These are phyloP conservation scores for Aplocera efformata DNA, from an alignment of 2,888 invertebrate genomes.

Conservation along the genomic window DNA sequence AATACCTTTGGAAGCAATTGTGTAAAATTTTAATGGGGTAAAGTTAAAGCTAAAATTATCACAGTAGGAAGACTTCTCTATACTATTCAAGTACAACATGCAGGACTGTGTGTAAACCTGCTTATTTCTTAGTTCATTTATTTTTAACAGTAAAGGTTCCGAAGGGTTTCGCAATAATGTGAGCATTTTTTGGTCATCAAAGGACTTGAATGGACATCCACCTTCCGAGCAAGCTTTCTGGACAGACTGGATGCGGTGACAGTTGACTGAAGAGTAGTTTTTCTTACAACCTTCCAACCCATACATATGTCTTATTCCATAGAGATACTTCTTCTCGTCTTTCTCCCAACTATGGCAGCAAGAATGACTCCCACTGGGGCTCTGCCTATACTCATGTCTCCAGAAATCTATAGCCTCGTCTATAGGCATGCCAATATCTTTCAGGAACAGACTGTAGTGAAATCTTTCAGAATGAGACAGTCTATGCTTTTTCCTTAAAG, in stretches of 20 bases:
- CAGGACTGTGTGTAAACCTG: constrained; percentile 53
- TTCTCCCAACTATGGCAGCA: constrained; percentile 84
- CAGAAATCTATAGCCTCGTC: constrained; percentile 83
- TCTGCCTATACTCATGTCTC: constrained; percentile 82
- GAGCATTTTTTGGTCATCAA: constrained; percentile 67
- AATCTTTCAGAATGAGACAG: constrained; percentile 83
- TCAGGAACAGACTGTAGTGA: constrained; percentile 84
- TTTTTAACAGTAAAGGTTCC: constrained; percentile 42
- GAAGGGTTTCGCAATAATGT: constrained; percentile 45
- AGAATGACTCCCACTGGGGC: constrained; percentile 57
- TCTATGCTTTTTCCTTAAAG: constrained; percentile 79
- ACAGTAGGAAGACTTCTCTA: constrained; percentile 36
- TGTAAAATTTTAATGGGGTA: constrained; percentile 64
- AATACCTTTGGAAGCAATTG: constrained; percentile 29
- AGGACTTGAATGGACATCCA: constrained; percentile 83
- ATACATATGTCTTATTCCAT: constrained; percentile 86
- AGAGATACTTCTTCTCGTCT: constrained; percentile 82
- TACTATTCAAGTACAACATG: constrained; percentile 41
- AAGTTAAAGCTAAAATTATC: constrained; percentile 57
- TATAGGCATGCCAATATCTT: constrained; percentile 85
- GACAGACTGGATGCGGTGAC: constrained; percentile 75
- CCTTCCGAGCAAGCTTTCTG: constrained; percentile 79
- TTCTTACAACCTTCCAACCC: constrained; percentile 85
- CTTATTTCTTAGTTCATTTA: constrained; percentile 48
- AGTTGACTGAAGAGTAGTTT: constrained; percentile 81